Evolutionary conservation across 1,140 invertebrate genomes (phyloP), one percentile per base, ranked within the genome.

Genomic region (Diploscapter pachys): DNA sequence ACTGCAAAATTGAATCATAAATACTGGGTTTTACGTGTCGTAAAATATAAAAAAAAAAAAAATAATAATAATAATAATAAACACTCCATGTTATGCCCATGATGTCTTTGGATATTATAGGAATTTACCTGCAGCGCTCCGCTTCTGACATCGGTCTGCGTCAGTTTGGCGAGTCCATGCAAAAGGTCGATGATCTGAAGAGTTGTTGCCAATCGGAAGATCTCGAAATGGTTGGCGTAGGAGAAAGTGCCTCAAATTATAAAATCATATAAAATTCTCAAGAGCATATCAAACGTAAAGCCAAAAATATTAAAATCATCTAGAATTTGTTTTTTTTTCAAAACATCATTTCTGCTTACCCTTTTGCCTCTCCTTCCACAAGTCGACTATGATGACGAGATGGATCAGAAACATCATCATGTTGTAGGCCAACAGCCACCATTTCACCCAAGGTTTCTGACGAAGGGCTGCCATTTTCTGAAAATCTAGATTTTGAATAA

Each of bases 181-280:
- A 68, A 6, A 9, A 68, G 8, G 57, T 68, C 66, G 49, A 68
- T n/a, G 8, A 68, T 52, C 51, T 68, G 66, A 11, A 68, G 66
- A 52, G 48, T 11, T n/a, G 66, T 68, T 11, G 66, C 66, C 48
- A 68, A 1, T 6, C 9, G 57, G 49, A 52, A 68, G 66, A 52
- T 11, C 11, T 50, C 52, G 66, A 52, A 52, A 68, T 5, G 53
- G 66, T 6, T 68, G 48, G 11, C 11, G 5, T 13, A 55, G 57
- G 66, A 52, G 52, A 68, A 52, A 68, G 31, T 31, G 31, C 31
- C 31, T 31, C 31, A 31, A 31, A 31, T 31, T 31, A 31, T 31
- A 31, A 31, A 31, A 31, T 31, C 31, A 31, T 31, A 31, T 31
- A 31, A 0, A 31, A 31, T 31, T 31, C 31, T 31, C 31, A 31